Base-by-base conservation (phyloP, 2,888 invertebrate species). In the Anticlea derivata region DNA sequence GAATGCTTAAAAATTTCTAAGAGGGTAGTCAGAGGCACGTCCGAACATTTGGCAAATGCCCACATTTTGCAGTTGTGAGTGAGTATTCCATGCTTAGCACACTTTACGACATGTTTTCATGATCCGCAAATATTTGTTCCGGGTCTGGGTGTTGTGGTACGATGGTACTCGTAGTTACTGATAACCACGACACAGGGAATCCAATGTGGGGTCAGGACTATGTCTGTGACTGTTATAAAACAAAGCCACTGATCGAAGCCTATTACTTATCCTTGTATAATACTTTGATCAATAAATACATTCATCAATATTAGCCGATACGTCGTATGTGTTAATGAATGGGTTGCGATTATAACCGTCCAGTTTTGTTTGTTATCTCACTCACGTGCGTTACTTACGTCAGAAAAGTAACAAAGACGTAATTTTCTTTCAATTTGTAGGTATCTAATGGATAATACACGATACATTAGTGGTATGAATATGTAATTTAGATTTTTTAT, bases 371-470 rank as follows among this genome's bases (percentile, higher is more conserved):
- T 41, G 41, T 37, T 49, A 37, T 27, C 17, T 26, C 24, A 11
- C 7, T 40, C 41, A 39, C 31, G 38, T 30, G 23, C 31, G 12
- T 7, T 31, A 34, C 34, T 29, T 23, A 49, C 49, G 47, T 52
- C 52, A 52, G 12, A 5, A 29, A 33, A 5, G 7, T 35, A 43
- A 41, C 44, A 55, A 47, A 50, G 13, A 10, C 23, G 26, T 33
- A 49, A 60, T 53, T 55, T 58, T 61, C 51, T 55, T 61, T 49
- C 60, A 57, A 40, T 58, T 57, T 50, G 43, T 35, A 11, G 5
- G 37, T 54, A 53, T 66, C 67, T 70, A 68, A 72, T 62, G 47
- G 39, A 31, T 40, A 31, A 39, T 45, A 53, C 72, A 71, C 68
- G 70, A 64, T 52, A 17, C 47, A 59, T 51, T 54, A 59, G 38